These are phyloP conservation scores for Diadophis punctatus DNA, from an alignment of 2,113 vertebrate species.

Conservation along the genomic window DNA sequence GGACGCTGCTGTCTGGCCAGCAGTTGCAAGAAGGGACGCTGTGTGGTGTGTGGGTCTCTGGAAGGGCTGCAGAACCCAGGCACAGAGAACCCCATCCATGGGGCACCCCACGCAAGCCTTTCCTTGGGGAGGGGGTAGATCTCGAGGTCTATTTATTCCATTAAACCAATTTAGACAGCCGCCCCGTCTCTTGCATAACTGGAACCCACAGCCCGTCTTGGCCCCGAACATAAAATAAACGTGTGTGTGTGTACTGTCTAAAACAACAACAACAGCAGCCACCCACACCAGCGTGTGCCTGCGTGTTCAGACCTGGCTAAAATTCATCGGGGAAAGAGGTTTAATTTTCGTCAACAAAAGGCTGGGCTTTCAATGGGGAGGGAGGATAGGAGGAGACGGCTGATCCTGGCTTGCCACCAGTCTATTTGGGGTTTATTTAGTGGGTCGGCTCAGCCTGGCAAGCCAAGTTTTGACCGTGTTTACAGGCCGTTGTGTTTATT, in stretches of 20 bases:
- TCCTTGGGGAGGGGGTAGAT: background rate
- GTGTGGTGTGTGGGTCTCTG: background rate
- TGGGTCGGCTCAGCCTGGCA: background rate
- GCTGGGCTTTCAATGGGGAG: background rate
- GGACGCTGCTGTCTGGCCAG: background rate
- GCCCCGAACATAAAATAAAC: background rate
- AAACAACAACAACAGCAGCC: background rate
- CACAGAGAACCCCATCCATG: background rate
- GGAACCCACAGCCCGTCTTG: background rate
- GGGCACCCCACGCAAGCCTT: background rate
- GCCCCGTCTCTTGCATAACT: background rate
- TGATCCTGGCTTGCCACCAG: background rate
- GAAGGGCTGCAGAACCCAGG: too few relatives aligned
- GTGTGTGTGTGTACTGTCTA: background rate
- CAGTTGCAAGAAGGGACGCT: background rate
- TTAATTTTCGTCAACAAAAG: background rate
- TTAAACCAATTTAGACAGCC: background rate
- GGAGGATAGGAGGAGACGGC: background rate
- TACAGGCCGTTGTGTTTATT: background rate
- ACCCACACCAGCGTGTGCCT: background rate
- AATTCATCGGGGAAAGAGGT: too few relatives aligned
- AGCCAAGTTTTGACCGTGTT: background rate
- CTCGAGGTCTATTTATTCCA: background rate
- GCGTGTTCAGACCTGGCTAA: background rate
- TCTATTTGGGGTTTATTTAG: constrained; percentile 25